A percentile compares a stretch with the other conserved stretches of the same genome.
These are phyloP conservation scores for Notodonta dromedarius DNA, from an alignment of 2,888 invertebrate genomes.

Conservation along the genomic window DNA sequence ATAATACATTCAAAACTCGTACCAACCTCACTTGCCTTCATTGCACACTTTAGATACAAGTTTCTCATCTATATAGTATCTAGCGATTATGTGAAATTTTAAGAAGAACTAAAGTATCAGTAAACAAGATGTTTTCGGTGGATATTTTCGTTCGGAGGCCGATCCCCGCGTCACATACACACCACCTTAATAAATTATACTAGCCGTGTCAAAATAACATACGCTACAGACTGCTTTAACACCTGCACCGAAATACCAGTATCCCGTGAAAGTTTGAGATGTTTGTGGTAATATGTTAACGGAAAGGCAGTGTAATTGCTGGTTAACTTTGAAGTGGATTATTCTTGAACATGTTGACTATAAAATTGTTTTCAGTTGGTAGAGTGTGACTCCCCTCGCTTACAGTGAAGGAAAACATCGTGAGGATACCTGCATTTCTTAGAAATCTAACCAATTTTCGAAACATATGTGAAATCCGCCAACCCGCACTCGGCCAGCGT, in stretches of 20 bases:
- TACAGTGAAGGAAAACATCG: too few species aligned
- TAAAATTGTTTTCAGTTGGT: background rate
- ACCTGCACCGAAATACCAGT: background rate
- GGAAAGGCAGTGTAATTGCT: slow-evolving; percentile 1
- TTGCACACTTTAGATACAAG: too few species aligned
- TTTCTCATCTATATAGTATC: too few species aligned
- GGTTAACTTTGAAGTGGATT: slow-evolving; percentile 5
- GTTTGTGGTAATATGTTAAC: slow-evolving; percentile 1
- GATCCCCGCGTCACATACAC: slow-evolving; percentile 16
- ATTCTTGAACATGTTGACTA: background rate
- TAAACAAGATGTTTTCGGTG: slow-evolving; percentile 17
- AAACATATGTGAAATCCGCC: too few species aligned
- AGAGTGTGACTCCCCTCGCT: background rate
- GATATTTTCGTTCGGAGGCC: slow-evolving; percentile 30
- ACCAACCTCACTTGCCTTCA: too few species aligned
- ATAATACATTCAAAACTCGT: too few species aligned
- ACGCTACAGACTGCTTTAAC: background rate
- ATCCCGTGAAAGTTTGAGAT: background rate
- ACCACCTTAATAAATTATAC: slow-evolving; percentile 8
- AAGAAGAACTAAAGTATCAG: background rate
- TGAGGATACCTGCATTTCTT: too few species aligned
- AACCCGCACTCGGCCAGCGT: too few species aligned
- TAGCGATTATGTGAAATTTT: background rate
- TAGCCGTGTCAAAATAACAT: slow-evolving; percentile 7
- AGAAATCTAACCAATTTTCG: too few species aligned